Evolutionary conservation across 1,140 invertebrate genomes (phyloP), one percentile per base, ranked within the genome.

Genomic region (Atta colombica): DNA sequence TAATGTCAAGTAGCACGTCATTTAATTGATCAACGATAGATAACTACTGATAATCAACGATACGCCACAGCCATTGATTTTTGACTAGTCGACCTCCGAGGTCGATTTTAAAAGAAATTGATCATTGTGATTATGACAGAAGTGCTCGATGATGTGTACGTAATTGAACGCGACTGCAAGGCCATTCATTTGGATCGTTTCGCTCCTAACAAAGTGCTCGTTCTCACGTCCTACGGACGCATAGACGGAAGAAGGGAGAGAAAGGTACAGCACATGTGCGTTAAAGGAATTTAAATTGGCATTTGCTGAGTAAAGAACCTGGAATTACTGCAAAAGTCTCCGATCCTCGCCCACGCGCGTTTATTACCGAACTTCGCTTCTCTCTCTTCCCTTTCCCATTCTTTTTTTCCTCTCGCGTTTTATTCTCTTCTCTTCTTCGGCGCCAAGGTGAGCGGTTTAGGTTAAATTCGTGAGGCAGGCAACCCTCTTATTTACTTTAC

Each of bases 201-300:
- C 31, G 28, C 55, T 81, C 63, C 51, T 84, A 81, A 89, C 84
- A 85, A 81, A 89, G 85, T 91, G 91, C 89, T 92, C 88, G 85
- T 92, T 92, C 90, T 92, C 91, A 88, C 91, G 86, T 91, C 78
- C 75, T 75, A 87, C 89, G 75, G 87, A 85, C 87, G 87, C 65
- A 87, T 84, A 68, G 72, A 77, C 2, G 14, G 12, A n/a, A 21
- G 21, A 77, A 86, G 75, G 80, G 51, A 55, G 25, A 28, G 18
- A 55, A 18, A 25, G 53, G 51, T 60, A 58, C 80, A 82, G 85
- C 91, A 45, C 39, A 88, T 90, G 86, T 86, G 87, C 89, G 90
- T 91, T 88, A 89, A 91, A 93, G 92, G 93, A 94, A 94, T 94
- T 94, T 94, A 93, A 94, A 94, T 94, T 94, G 92, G 92, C 88